Evolutionary conservation across 2,888 invertebrate species (phyloP), one percentile per base, ranked within the genome.

Genomic region (Caenorhabditis japonica): DNA sequence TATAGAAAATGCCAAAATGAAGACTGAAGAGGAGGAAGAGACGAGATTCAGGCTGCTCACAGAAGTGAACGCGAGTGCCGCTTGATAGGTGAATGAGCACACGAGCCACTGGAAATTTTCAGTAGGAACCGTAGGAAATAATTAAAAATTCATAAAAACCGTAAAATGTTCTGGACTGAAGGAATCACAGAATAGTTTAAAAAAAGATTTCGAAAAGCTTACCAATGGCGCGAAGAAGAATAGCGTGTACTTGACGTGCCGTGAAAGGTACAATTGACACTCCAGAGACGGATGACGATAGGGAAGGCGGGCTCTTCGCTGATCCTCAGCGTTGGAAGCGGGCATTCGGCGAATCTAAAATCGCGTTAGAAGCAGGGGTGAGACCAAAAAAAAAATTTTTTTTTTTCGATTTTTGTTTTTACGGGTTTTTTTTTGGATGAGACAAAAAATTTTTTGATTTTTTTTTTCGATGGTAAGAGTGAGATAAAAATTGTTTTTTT

Each of bases 31-130:
- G 0, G 94, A 92, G 27, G 95, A 94, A 75, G 94, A 94, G 85
- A 96, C 90, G 56, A 95, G 92, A 81, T 94, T 94, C 41, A 96
- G 94, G 68, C 95, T 91, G 60, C 93, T 93, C 13, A 94, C 92
- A 86, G 93, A 92, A 3, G 94, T 93, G 89, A 93, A 91, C 56
- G 92, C 91, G 75, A 96, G 90, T 52, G 95, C 94, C 86, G 94
- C 91, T 88, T 96, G 95, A 89, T 94, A 95, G 62, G 94, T 92
- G 88, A 95, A 94, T 90, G 95, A 95, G 64, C 94, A 94, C 85
- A 93, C 89, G 90, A 97, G 95, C 95, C 96, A 97, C 94, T 95
- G 90, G 52, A 91, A 92, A 83, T 10, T 12, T 39, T 25, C 3
- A 25, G n/a, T 4, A 27, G 15, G 15, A 13, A 55, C 13, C n/a